Base-by-base conservation (phyloP, 2,113 vertebrate species). In the Microtus richardsoni region DNA sequence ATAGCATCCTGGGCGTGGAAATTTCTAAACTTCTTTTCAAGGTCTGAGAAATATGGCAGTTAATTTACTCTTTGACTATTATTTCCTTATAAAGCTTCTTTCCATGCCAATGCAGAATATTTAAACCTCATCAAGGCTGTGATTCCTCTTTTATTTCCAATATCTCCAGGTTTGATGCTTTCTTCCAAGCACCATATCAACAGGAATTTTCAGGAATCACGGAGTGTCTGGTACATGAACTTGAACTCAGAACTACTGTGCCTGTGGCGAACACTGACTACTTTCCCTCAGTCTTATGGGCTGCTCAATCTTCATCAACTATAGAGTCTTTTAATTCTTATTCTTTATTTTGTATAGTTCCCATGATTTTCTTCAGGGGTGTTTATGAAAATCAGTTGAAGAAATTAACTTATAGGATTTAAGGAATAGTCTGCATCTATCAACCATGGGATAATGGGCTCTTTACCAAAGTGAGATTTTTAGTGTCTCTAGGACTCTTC, bases 71-170 rank as follows among this genome's bases (percentile, higher is more conserved):
- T 44, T 41, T n/a, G 39, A 16, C 6, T 36, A 2, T 44, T 13
- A 33, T 26, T 87, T 62, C 12, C 7, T 9, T 4, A 6, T 28
- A 22, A 33, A 54, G 17, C 21, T 44, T 44, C 14, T 30, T 77
- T 4, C 47, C 44, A 5, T n/a, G 13, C 8, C 11, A 0, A 11
- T 68, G 36, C 1, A 90, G 26, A n/a, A 39, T 7, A 26, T 30
- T 36, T 54, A 22, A 17, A 41, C 8, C 0, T 13, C 24, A 4
- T 13, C 1, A 4, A 9, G 74, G 24, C 14, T 52, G 47, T 4
- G 9, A 21, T 44, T 28, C 1, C 13, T 52, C 41, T 19, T 22
- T 13, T 21, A 4, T 7, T 49, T 64, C 33, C 39, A 7, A 2
- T 47, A 16, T 36, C 1, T 86, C 4, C 39, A 26, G 3, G 16